Evolutionary conservation across 2,113 vertebrate species (phyloP), one percentile per base, ranked within the genome.

Genomic region (Trochalopteron elliotii): DNA sequence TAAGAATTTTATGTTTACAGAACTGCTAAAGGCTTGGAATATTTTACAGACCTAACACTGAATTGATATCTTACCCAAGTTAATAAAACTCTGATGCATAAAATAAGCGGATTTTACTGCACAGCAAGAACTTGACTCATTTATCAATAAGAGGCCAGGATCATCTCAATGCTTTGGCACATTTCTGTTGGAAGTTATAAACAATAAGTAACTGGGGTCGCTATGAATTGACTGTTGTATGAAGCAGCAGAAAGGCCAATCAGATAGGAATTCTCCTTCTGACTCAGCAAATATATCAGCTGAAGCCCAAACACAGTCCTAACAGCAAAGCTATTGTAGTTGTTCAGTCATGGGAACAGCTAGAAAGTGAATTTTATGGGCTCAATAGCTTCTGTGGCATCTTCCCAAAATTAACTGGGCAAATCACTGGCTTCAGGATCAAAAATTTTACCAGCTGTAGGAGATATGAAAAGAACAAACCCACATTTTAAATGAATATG

Each of bases 1-100:
- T 65, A 55, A 57, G 33, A 63, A 47, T 69, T 81, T 82, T 69
- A 27, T 64, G 42, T 83, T 93, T 95, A 93, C 89, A 83, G 81
- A 89, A 90, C 70, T 74, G 50, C 82, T 87, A 70, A 97, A 90
- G 49, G 18, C 31, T 78, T 81, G 71, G 72, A 90, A 87, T 59
- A 24, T 83, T 91, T 95, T 90, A 80, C 55, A 80, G 69, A 50
- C 44, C 49, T 87, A 84, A 87, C 39, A 77, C 39, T 83, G 82
- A 93, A 69, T 2, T 69, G 65, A 65, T 90, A 70, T 16, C 59
- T 77, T 80, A 77, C 28, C 40, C 40, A 81, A 92, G 84, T 90
- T 85, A 96, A 72, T 83, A 93, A 60, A 92, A 83, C 23, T 50
- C 45, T 70, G 55, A 49, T 74, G 49, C 33, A 12, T 83, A 77